phyloP scores from a whole-genome alignment of 2,113 vertebrate species.

The Stegostoma tigrinum region DNA sequence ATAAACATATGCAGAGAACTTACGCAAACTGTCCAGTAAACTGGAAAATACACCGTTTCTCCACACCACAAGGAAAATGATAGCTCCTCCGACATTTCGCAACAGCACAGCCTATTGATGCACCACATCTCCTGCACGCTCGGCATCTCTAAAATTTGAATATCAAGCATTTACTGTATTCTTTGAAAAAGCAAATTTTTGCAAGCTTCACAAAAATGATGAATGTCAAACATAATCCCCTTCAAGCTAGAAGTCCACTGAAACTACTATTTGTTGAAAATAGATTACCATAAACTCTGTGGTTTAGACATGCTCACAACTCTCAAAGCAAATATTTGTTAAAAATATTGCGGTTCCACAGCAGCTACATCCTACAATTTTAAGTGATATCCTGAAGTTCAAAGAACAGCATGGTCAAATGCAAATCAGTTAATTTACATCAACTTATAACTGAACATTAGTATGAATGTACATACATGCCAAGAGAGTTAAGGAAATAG shows the following conservation, averaged over 20 bases:
- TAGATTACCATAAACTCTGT: background rate
- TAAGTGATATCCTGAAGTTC: background rate
- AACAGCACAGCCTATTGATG: conserved; percentile 78
- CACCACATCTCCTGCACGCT: conserved; percentile 76
- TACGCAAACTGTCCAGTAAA: conserved; percentile 81
- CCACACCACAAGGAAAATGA: conserved; percentile 81
- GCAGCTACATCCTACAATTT: background rate
- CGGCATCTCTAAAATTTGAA: conserved; percentile 62
- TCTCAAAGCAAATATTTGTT: background rate
- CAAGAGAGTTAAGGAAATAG: background rate
- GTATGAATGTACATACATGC: no score
- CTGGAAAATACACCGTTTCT: conserved; percentile 77
- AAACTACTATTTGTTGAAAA: background rate
- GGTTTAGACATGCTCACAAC: background rate
- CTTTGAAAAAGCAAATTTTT: background rate
- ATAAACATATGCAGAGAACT: conserved; percentile 46
- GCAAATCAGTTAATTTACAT: no score
- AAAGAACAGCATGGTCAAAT: background rate
- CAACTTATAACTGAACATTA: no score
- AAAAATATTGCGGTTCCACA: background rate
- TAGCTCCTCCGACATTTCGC: conserved; percentile 74
- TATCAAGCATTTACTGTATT: background rate
- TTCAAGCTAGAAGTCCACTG: background rate
- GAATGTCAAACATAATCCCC: background rate
- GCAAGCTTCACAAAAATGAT: background rate